These are phyloP conservation scores for Hycleus cichorii DNA, from an alignment of 1,140 invertebrate genomes.

Conservation along the genomic window DNA sequence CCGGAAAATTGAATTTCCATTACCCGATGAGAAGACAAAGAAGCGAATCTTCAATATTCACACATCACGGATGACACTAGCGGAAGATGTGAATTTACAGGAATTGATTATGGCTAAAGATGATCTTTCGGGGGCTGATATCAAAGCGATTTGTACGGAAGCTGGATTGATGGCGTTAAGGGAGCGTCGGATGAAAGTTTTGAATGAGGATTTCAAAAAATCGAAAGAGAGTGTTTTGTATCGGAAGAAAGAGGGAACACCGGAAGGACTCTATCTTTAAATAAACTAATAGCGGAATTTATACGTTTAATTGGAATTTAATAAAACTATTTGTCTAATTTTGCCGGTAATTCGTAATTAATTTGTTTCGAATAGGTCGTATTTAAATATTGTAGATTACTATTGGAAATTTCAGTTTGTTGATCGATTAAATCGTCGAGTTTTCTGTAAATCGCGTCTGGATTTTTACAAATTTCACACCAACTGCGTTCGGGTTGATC, in stretches of 20 bases:
- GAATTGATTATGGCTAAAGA: conserved; percentile 99
- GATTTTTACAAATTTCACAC: conserved; percentile 20
- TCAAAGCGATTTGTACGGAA: conserved; percentile 99
- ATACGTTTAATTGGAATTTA: conserved; percentile 2
- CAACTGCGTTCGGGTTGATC: conserved; percentile 14
- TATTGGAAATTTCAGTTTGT: conserved; percentile 7
- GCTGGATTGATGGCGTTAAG: conserved; percentile 95
- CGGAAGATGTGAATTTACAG: conserved; percentile 94
- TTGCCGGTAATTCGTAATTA: background rate
- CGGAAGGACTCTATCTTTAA: conserved; percentile 98
- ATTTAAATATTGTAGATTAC: conserved; percentile 2
- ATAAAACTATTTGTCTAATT: background rate
- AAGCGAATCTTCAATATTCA: conserved; percentile 97
- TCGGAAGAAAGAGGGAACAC: conserved; percentile 98
- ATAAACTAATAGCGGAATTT: background rate
- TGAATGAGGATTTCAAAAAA: conserved; percentile 98
- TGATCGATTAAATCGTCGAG: conserved; percentile 9
- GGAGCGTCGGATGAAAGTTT: conserved; percentile 98
- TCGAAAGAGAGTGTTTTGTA: conserved; percentile 99
- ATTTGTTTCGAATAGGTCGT: background rate
- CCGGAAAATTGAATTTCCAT: conserved; percentile 98
- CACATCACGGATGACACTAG: conserved; percentile 95
- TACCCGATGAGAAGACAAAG: conserved; percentile 99
- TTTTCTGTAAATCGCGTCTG: background rate
- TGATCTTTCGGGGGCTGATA: conserved; percentile 95